A percentile compares a stretch with the other conserved stretches of the same genome.
Evolutionary conservation across 2,113 vertebrate species (phyloP).

Genomic region (Speoplatyrhinus poulsoni): DNA sequence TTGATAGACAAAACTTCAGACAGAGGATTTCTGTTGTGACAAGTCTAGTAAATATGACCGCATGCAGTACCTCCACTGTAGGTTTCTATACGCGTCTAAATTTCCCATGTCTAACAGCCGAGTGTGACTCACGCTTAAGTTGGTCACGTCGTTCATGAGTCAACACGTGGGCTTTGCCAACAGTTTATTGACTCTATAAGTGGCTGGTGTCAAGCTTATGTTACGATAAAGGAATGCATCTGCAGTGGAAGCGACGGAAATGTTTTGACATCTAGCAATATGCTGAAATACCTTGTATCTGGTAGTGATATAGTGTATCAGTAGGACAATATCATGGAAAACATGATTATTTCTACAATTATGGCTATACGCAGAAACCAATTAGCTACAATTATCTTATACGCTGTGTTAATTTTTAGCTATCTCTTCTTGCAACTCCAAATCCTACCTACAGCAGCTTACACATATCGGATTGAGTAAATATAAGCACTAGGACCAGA

Average conservation of each 20-base stretch:
- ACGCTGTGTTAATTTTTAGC: too few species aligned
- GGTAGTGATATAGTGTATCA: not conserved
- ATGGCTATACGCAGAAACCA: too few species aligned
- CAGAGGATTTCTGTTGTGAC: conserved; percentile 24
- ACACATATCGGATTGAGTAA: too few species aligned
- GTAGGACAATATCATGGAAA: not conserved
- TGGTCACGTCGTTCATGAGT: conserved; percentile 62
- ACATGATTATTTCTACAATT: not conserved
- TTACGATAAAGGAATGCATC: conserved; percentile 52
- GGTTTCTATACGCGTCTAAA: conserved; percentile 6
- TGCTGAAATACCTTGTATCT: conserved; percentile 31
- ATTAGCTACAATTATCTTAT: too few species aligned
- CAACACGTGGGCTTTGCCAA: conserved; percentile 49
- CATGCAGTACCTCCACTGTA: conserved; percentile 1
- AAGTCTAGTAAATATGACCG: conserved; percentile 15
- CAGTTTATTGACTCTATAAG: conserved; percentile 56
- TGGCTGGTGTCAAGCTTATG: conserved; percentile 45
- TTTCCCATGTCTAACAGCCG: conserved; percentile 40
- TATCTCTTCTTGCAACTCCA: too few species aligned
- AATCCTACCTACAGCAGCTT: too few species aligned
- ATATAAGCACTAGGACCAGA: too few species aligned
- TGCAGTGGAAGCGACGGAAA: conserved; percentile 38
- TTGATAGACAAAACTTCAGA: conserved; percentile 9
- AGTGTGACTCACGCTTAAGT: conserved; percentile 59
- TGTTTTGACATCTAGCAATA: conserved; percentile 46